Evolutionary conservation across 2,888 invertebrate genomes (phyloP), one percentile per base, ranked within the genome.

Genomic region (Tetropium fuscum): DNA sequence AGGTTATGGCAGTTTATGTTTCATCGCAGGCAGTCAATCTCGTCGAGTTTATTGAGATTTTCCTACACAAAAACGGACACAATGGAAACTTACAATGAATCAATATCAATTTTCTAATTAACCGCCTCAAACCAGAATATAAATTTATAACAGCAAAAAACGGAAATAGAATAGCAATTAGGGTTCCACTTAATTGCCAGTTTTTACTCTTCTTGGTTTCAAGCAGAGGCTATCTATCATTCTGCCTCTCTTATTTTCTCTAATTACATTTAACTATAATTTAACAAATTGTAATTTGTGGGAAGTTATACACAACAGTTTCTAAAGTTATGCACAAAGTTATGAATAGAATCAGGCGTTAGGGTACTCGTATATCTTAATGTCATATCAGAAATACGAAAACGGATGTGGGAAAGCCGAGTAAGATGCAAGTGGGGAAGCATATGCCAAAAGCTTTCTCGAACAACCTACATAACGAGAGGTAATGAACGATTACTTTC

Each of bases 381-480:
- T 57, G 54, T 51, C 53, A 51, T 51, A 59, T 58, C 40, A 56
- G 54, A 47, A 62, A 51, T 57, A 34, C 64, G 64, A 61, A 64
- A 64, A 59, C 61, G 61, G 64, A 64, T 54, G 59, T 40, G 38
- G 59, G 53, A 53, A 59, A 64, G 64, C 44, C 48, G 64, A 51
- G 56, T 61, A 58, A 62, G 64, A 64, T 61, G 61, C 57, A 53
- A 57, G 61, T 47, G 49, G 57, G 57, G 49, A 53, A 53, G 43
- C 61, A 64, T 58, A 64, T 61, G 64, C 61, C 58, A 15, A 43
- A 25, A 56, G 64, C 54, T 49, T 53, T 59, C 56, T 53, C 58
- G 47, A 51, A 54, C 63, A 49, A 53, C 15, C 54, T 32, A 5
- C 8, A 43, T 8, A 43, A 13, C 19, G 19, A 18, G 41, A 41